Conservation (phyloP, 2,113 vertebrate species). For the Oplegnathus fasciatus region DNA sequence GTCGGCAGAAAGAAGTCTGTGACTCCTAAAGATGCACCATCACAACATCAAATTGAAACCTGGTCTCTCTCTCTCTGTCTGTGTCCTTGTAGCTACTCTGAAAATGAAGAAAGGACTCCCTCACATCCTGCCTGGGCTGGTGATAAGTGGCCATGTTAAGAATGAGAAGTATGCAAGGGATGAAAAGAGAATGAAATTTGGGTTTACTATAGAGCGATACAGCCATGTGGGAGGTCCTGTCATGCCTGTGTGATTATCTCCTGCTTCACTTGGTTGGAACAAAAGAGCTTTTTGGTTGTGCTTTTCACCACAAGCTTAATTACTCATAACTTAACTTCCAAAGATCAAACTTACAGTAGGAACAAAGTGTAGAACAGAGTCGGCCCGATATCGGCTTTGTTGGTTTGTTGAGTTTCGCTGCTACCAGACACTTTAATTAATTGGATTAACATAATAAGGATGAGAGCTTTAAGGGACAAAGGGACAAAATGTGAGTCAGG, state of each 20-base stretch:
- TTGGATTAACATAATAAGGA: conserved; percentile 37
- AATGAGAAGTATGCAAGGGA: conserved; percentile 40
- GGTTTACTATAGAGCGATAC: background rate
- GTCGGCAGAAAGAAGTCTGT: background rate
- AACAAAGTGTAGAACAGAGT: background rate
- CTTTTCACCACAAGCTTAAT: conserved; percentile 14
- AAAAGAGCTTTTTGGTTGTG: conserved; percentile 35
- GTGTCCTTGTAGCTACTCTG: background rate
- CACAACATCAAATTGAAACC: too few relatives aligned
- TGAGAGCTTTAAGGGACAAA: conserved; percentile 14
- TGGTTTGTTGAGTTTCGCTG: conserved; percentile 31
- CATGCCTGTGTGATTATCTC: conserved; percentile 44
- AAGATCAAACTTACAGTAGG: conserved; percentile 33
- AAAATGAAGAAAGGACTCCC: background rate
- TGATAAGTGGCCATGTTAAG: conserved; percentile 21
- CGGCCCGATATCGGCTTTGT: background rate
- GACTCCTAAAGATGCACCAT: background rate
- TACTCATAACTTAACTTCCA: background rate
- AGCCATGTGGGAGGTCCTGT: conserved; percentile 53
- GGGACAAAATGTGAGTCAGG: conserved; percentile 3
- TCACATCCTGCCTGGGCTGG: background rate
- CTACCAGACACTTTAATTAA: conserved; percentile 19
- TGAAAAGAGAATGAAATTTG: conserved; percentile 28
- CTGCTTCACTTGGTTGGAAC: conserved; percentile 63
- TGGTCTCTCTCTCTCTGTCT: background rate